Base-by-base conservation (phyloP, 1,140 invertebrate genomes). In the Dreissena polymorpha region DNA sequence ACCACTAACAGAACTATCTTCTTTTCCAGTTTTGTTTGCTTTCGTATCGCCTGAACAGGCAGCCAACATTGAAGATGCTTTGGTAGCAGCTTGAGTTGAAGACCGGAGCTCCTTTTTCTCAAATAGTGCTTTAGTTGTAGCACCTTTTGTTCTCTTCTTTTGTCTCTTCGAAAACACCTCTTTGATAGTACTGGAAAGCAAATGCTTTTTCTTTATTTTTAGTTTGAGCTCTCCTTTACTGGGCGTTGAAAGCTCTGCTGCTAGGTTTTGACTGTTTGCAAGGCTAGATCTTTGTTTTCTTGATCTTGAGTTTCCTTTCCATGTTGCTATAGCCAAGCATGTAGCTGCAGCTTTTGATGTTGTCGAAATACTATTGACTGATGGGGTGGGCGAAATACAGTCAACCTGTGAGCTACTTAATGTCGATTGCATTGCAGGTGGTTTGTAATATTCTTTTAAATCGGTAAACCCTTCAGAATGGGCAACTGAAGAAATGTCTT, bases 51-150 rank as follows among this genome's bases (percentile, higher is more conserved):
- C 39, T 39, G 39, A 39, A 39, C 16, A 51, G 13, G 78, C 65
- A 51, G 79, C 79, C 13, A 82, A 25, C 8, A 70, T 72, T 51
- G 78, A 72, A 18, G 79, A 82, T 67, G 79, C 79, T 74, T 82
- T 82, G n/a, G 79, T 82, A 6, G 79, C 79, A 39, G 79, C 79
- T 25, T 65, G 23, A 55, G 79, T 82, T 49, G 79, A 82, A 51
- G 79, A 82, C 27, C 79, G 57, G 12, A 82, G 53, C 16, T 72
- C 79, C 57, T 82, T 82, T 63, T 74, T 82, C 49, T 73, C 79
- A 74, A 82, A 73, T 13, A 29, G 21, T 60, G 57, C 5, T 21
- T 16, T n/a, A 6, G 49, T 10, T 69, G n/a, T 53, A 39, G 39
- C 39, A 8, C 51, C 29, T 70, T 70, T 69, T 65, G 21, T 78